Evolutionary conservation across 2,888 invertebrate species (phyloP).

Genomic region (Rotaria macrura): DNA sequence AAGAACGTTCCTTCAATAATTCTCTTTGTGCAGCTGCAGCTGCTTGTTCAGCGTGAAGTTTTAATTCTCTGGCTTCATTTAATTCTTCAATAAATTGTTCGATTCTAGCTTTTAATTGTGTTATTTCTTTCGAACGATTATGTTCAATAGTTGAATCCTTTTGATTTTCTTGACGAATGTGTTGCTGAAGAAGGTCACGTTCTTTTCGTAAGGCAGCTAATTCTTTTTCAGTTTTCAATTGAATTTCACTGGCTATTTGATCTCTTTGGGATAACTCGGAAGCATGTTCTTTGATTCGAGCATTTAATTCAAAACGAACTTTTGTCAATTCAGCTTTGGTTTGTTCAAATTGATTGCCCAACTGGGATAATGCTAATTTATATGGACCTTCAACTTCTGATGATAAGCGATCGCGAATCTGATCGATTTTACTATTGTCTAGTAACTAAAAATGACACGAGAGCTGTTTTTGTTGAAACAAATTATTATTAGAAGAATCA

Average conservation of each 20-base stretch:
- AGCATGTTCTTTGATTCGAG: conserved; percentile 19
- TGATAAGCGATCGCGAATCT: conserved; percentile 27
- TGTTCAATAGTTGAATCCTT: conserved; percentile 22
- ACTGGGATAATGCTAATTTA: conserved; percentile 27
- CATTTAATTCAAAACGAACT: conserved; percentile 19
- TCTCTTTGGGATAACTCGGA: conserved; percentile 18
- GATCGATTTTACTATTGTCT: conserved; percentile 29
- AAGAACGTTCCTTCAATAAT: conserved; percentile 24
- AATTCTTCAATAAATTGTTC: conserved; percentile 25
- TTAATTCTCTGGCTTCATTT: conserved; percentile 26
- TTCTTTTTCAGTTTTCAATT: conserved; percentile 30
- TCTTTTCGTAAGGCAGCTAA: conserved; percentile 29
- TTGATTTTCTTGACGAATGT: conserved; percentile 29
- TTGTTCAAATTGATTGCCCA: conserved; percentile 29
- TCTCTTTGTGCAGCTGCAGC: conserved; percentile 23
- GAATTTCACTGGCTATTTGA: conserved; percentile 24
- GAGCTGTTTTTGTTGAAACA: too few species aligned
- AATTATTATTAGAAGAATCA: background rate
- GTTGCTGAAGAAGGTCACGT: conserved; percentile 27
- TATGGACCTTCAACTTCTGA: conserved; percentile 29
- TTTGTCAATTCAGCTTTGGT: conserved; percentile 14
- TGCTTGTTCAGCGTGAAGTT: conserved; percentile 24
- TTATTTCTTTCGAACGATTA: conserved; percentile 24
- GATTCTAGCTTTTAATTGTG: conserved; percentile 25
- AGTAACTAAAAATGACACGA: conserved; percentile 3